Evolutionary conservation across 1,140 invertebrate species (phyloP).

Genomic region (Orchesella cincta): DNA sequence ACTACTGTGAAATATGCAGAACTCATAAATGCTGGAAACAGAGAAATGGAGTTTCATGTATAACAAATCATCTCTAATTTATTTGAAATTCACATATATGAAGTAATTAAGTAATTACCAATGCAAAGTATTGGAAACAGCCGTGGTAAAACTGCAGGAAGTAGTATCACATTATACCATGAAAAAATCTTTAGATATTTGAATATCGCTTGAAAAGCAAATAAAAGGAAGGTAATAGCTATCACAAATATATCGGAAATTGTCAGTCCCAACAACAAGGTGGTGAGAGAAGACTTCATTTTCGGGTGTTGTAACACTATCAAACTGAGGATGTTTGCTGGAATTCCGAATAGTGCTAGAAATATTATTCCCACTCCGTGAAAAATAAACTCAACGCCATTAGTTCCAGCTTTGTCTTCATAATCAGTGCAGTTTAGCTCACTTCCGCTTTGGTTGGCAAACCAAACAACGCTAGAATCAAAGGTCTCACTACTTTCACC

Average conservation of each 20-base stretch:
- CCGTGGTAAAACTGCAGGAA: not conserved
- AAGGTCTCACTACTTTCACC: no score
- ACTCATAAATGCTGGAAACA: no score
- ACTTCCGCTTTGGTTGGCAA: no score
- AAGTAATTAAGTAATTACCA: no score
- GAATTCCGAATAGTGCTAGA: slow-evolving; percentile 77
- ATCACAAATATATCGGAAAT: slow-evolving; percentile 86
- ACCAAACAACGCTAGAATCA: no score
- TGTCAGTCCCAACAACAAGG: slow-evolving; percentile 83
- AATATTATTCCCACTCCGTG: slow-evolving; percentile 79
- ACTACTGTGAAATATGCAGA: no score
- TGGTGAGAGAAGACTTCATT: slow-evolving; percentile 92
- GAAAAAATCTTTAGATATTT: not conserved
- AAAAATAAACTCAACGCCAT: slow-evolving; percentile 58
- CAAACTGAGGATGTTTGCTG: slow-evolving; percentile 86
- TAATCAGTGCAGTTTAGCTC: no score
- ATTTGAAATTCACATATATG: no score
- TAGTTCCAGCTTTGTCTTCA: no score
- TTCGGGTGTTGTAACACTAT: slow-evolving; percentile 84
- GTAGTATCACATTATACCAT: not conserved
- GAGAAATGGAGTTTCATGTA: no score
- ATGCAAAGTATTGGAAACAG: slow-evolving; percentile 63
- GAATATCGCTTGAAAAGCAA: slow-evolving; percentile 67
- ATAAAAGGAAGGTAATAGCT: slow-evolving; percentile 79
- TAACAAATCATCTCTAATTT: no score